Conservation (phyloP, 1,140 invertebrate genomes). For the Macrobrachium nipponense region DNA sequence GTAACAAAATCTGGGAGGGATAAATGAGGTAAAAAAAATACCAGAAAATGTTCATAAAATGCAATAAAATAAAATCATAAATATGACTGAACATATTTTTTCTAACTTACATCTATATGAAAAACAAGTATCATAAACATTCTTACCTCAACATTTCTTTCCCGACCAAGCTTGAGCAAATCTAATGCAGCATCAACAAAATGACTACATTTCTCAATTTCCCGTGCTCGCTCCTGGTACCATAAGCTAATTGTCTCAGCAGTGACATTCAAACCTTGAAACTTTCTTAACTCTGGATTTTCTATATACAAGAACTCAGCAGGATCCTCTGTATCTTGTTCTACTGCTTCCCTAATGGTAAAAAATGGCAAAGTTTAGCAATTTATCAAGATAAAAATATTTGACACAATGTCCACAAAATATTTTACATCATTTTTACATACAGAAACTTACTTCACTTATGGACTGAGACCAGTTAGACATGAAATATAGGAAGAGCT, state of each 20-base stretch:
- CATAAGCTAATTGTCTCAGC: constrained; percentile 73
- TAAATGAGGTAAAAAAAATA: no score
- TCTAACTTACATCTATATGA: not conserved
- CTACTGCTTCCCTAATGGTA: constrained; percentile 33
- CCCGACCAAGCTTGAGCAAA: constrained; percentile 76
- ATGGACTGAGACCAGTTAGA: no score
- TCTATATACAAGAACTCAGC: constrained; percentile 49
- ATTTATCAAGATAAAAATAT: no score
- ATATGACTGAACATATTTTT: no score
- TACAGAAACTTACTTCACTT: no score
- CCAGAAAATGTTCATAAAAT: no score
- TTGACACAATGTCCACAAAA: no score
- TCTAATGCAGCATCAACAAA: constrained; percentile 79
- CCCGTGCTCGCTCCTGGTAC: constrained; percentile 77
- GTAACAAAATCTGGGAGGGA: no score
- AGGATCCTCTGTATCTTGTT: constrained; percentile 31
- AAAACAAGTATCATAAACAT: constrained; percentile 16
- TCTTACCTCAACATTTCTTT: constrained; percentile 73
- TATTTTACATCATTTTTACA: no score
- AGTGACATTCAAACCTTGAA: constrained; percentile 66
- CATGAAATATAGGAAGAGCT: no score
- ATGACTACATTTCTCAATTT: constrained; percentile 79
- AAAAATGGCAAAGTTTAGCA: not conserved
- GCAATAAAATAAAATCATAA: no score
- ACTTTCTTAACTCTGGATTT: constrained; percentile 33